Base-by-base conservation (phyloP, 2,888 invertebrate species). In the Bombyx huttoni region DNA sequence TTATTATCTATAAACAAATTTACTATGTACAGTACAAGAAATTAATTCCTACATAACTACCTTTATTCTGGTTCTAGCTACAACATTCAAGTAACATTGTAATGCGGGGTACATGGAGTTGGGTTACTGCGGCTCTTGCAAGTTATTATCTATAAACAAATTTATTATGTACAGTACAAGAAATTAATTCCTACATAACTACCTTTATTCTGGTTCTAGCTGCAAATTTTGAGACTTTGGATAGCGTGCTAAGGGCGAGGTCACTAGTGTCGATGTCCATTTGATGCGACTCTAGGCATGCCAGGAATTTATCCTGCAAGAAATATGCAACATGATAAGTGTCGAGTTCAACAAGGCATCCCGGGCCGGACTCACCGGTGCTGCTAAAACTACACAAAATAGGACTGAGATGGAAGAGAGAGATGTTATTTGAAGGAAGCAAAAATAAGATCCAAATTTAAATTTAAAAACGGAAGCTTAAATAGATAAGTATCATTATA, bases 221-320 rank as follows among this genome's bases (percentile, higher is more conserved):
- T 47, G 96, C 96, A 79, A 95, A 93, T 90, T 95, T 96, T 74
- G 96, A 94, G 59, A 97, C 97, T 90, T 96, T 97, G 64, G 96
- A 95, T 62, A 97, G 89, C 54, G 96, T 96, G 68, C 96, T 96
- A 70, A 94, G 91, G 67, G 93, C 93, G 56, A 96, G 92, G 78
- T 97, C 96, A 78, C 94, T 95, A 54, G 95, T 95, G 77, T 96
- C 96, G 66, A 97, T 95, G 78, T 96, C 94, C 64, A 97, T 89
- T 76, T 96, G 94, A 67, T 94, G 93, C 46, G 95, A 93, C 69
- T 95, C 95, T 60, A 95, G 85, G 68, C 91, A 91, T 55, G 93
- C 92, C 65, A 96, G 87, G 77, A 96, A 93, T 73, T 93, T 94
- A 70, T 96, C 96, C 96, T 96, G 82, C 33, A 84, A 82, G 58